Evolutionary conservation across 2,888 invertebrate genomes (phyloP).

Genomic region (Lasioglossum malachurum): DNA sequence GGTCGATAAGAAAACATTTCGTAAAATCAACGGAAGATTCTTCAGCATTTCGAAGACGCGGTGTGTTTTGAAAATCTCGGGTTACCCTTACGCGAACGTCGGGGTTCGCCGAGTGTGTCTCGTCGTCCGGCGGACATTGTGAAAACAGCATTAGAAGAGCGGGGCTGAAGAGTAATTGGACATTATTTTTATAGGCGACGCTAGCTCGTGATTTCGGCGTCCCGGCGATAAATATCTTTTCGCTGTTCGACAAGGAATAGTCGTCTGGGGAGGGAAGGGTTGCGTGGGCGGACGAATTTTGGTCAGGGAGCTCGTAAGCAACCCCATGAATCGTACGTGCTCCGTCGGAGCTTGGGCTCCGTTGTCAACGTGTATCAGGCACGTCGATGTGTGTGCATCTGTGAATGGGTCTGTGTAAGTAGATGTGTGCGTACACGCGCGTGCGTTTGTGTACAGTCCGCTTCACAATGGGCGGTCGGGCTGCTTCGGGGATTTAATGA

Average conservation of each 20-base stretch:
- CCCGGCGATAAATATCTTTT: constrained; percentile 58
- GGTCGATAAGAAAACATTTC: background rate
- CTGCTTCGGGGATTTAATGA: background rate
- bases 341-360: constrained; percentile 53
- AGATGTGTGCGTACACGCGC: constrained; percentile 20
- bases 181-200: constrained; percentile 32
- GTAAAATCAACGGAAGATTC: background rate
- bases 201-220: constrained; percentile 44
- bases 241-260: constrained; percentile 60
- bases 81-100: constrained; percentile 9
- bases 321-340: constrained; percentile 74
- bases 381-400: background rate
- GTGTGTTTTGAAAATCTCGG: constrained; percentile 19
- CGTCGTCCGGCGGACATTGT: background rate
- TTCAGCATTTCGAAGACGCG: background rate
- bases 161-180: constrained; percentile 25
- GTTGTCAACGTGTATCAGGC: constrained; percentile 53
- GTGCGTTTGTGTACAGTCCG: constrained; percentile 42
- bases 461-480: constrained; percentile 16
- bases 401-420: background rate
- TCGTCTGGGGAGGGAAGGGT: constrained; percentile 66
- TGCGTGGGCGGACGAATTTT: constrained; percentile 69
- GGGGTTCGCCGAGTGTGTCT: background rate
- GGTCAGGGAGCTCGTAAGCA: constrained; percentile 69
- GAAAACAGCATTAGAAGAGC: constrained; percentile 4